Evolutionary conservation across 2,888 invertebrate species (phyloP), one percentile per base, ranked within the genome.

Genomic region (Acholoe squamosa): DNA sequence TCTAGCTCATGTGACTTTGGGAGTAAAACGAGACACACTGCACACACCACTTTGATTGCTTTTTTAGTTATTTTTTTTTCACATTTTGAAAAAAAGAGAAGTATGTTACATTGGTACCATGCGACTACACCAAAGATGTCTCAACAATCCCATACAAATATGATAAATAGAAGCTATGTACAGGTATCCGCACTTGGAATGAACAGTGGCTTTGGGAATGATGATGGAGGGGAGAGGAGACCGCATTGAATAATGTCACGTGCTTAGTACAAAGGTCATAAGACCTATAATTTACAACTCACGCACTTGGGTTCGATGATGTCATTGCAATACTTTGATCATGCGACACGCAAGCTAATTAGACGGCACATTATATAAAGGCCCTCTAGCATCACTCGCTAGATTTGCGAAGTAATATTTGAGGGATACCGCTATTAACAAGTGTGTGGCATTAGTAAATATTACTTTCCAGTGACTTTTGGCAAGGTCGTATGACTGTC

Each of bases 141-240:
- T 52, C 52, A 86, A 86, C 86, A 86, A 54, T 56, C 86, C 86
- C 54, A 54, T 86, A 86, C 86, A 86, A 86, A 86, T 86, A 86
- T 52, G 86, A 86, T 86, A 86, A 86, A 86, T 86, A 86, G 86
- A 86, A 86, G 86, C 86, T 86, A 86, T 86, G 52, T 86, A 86
- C 86, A 86, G 16, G 33, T 54, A 28, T 86, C 86, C 56, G 86
- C 86, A 54, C 54, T 51, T 86, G 86, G 86, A 86, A 86, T 86
- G 86, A 86, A 86, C 33, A 28, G 86, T 56, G 54, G 28, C 56
- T 86, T 31, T 86, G 86, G 86, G 86, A 86, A 86, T 86, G 86
- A 86, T 86, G 86, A 86, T 52, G 86, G 86, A 28, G 84, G 51
- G 51, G 84, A 28, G 84, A 25, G 51, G 84, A 71, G 71, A 71